Conservation (phyloP, 2,113 vertebrate genomes). For the Macroglossus sobrinus region DNA sequence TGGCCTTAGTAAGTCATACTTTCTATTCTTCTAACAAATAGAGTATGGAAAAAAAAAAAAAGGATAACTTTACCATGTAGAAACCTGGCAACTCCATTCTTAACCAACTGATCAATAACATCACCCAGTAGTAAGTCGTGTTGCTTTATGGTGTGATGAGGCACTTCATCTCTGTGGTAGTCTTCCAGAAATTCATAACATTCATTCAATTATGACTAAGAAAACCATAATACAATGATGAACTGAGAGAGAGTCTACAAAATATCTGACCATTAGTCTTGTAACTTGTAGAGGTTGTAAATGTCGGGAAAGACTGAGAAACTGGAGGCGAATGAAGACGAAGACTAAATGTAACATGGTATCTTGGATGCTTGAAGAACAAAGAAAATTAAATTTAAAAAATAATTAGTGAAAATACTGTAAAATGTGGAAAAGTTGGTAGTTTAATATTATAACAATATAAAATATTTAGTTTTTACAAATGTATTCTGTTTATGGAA, state of each 20-base stretch:
- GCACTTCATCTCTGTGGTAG: background rate
- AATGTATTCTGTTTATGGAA: background rate
- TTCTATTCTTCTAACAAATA: background rate
- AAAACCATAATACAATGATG: background rate
- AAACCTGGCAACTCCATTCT: background rate
- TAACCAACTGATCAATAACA: background rate
- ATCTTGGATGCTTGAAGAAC: background rate
- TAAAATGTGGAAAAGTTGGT: background rate
- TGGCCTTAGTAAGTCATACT: background rate
- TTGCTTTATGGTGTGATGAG: background rate
- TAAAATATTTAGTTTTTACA: background rate
- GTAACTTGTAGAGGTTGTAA: background rate
- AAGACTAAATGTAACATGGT: fast-evolving
- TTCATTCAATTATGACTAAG: background rate
- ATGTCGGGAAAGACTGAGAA: background rate
- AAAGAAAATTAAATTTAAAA: background rate
- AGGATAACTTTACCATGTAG: background rate
- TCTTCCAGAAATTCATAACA: background rate
- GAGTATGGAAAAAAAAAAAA: background rate
- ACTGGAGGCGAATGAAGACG: background rate
- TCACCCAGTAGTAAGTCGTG: background rate
- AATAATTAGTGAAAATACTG: background rate
- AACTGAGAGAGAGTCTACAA: background rate
- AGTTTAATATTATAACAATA: background rate
- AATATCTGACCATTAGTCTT: background rate